A percentile compares a stretch with the other conserved stretches of the same genome.
phyloP scores from a whole-genome alignment of 2,888 invertebrate species.

The Hesperia comma region DNA sequence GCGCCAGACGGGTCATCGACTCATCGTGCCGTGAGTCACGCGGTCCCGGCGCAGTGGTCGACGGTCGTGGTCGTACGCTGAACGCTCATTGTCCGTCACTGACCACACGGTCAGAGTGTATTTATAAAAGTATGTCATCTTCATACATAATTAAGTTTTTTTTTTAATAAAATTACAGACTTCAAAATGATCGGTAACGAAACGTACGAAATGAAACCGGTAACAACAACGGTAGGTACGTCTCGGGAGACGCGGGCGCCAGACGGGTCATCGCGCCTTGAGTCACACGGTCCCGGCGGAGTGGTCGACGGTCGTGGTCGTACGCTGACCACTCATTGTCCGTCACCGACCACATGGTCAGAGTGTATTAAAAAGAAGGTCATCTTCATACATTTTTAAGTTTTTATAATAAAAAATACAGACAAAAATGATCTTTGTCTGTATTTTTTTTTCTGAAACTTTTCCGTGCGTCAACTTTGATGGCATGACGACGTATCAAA shows the following conservation, averaged over 20 bases:
- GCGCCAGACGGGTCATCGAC: conserved; percentile 49
- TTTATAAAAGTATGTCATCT: too few species aligned
- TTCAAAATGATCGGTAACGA: not conserved
- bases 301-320: conserved; percentile 16
- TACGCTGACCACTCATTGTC: conserved; percentile 49
- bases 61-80: conserved; percentile 35
- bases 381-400: not conserved
- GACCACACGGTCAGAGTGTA: too few species aligned
- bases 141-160: too few species aligned
- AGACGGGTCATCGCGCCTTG: conserved; percentile 63
- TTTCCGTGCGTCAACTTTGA: too few species aligned
- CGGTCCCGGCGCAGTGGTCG: conserved; percentile 36
- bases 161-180: too few species aligned
- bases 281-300: conserved; percentile 48
- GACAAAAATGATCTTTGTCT: too few species aligned
- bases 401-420: too few species aligned
- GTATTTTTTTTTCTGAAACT: too few species aligned
- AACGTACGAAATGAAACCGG: conserved; percentile 50
- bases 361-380: too few species aligned
- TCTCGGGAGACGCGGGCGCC: conserved; percentile 51
- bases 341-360: not conserved
- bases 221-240: conserved; percentile 46
- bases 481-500: too few species aligned
- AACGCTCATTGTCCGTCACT: conserved; percentile 44
- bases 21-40: conserved; percentile 72